These are phyloP conservation scores for Nephrotoma flavescens DNA, from an alignment of 2,888 invertebrate genomes.

Conservation along the genomic window DNA sequence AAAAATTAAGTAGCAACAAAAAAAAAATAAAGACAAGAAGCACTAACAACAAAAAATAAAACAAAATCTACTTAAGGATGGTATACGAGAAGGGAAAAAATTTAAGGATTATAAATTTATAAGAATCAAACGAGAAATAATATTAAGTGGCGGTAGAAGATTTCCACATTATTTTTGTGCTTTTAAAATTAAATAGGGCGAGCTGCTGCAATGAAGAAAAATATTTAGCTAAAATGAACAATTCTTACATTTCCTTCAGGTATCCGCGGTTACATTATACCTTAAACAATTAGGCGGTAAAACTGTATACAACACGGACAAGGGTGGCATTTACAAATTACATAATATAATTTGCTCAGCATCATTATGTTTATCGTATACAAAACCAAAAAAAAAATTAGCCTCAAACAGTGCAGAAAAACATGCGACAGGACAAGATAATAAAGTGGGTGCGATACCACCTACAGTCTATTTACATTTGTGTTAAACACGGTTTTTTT, in stretches of 20 bases:
- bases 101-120: slow-evolving; percentile 3
- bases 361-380: not conserved
- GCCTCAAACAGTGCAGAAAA: not conserved
- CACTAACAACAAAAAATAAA: not conserved
- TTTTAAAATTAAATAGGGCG: not conserved
- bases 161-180: not conserved
- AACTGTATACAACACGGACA: not conserved
- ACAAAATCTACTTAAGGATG: slow-evolving; percentile 9
- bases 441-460: slow-evolving; percentile 2
- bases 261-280: not conserved
- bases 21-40: slow-evolving; percentile 8
- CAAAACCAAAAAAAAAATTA: not conserved
- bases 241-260: not conserved
- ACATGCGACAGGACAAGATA: slow-evolving; percentile 2
- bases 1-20: not conserved
- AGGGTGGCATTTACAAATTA: not conserved
- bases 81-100: not conserved
- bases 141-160: slow-evolving; percentile 1
- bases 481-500: not conserved
- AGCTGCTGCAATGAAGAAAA: not conserved
- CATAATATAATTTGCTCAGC: not conserved
- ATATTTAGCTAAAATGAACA: not conserved
- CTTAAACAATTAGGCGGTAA: not conserved
- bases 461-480: slow-evolving; percentile 1
- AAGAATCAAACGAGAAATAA: slow-evolving; percentile 9